Percentiles rank a stretch among this genome's conserved stretches.
Conservation (phyloP, 2,888 invertebrate genomes). For the Strigamia crassipes region DNA sequence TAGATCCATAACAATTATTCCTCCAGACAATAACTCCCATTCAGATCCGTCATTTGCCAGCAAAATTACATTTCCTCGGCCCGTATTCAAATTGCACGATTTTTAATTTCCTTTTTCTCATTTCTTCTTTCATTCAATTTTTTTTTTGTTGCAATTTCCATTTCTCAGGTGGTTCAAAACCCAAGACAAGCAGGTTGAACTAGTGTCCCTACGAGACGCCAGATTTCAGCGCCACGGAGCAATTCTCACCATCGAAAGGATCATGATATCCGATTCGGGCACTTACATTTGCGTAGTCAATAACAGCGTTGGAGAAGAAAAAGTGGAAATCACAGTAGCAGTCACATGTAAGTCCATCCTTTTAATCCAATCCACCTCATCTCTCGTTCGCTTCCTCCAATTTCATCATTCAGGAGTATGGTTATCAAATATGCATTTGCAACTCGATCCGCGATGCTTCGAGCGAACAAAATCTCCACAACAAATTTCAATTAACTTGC, state of each 20-base stretch:
- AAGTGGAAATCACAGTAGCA: conserved; percentile 49
- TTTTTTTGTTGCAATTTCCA: background rate
- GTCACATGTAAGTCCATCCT: conserved; percentile 48
- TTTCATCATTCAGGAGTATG: background rate
- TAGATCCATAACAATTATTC: conserved; percentile 10
- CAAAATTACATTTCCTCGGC: background rate
- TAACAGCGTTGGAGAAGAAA: conserved; percentile 50
- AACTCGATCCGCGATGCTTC: background rate
- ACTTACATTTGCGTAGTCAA: conserved; percentile 50
- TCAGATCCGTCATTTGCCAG: background rate
- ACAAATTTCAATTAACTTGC: conserved; percentile 8
- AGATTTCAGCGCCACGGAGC: conserved; percentile 46
- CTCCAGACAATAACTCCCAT: background rate
- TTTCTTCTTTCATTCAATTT: background rate
- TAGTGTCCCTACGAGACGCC: conserved; percentile 36
- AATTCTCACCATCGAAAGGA: conserved; percentile 49
- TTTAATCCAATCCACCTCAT: background rate
- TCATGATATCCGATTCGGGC: conserved; percentile 49
- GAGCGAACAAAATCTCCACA: conserved; percentile 2
- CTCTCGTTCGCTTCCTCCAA: background rate
- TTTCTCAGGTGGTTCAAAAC: conserved; percentile 48
- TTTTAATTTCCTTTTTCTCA: background rate
- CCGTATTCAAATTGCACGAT: background rate
- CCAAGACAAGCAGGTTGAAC: conserved; percentile 48
- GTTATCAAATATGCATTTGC: conserved; percentile 2